These are phyloP conservation scores for Catharus bicknelli DNA, from an alignment of 2,113 vertebrate species.

Conservation along the genomic window DNA sequence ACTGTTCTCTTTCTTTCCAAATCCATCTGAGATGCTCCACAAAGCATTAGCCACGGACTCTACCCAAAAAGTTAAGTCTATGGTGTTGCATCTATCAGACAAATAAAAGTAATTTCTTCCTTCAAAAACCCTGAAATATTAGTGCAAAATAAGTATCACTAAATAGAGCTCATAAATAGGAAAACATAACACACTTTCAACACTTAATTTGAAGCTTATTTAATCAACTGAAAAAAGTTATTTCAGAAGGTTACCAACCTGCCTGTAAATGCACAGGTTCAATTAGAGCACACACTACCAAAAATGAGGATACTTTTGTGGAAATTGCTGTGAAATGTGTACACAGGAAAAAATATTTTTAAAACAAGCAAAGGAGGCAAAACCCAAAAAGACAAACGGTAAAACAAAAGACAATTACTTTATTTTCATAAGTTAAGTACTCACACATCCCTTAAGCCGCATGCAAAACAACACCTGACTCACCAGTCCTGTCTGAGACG, in stretches of 20 bases:
- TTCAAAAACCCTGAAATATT: background rate
- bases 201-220: accelerated
- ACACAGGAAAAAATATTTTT: accelerated
- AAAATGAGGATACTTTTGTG: accelerated
- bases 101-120: background rate
- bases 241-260: accelerated
- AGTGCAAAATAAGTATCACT: accelerated
- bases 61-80: background rate
- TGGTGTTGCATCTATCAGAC: accelerated
- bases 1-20: background rate
- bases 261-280: background rate
- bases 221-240: accelerated
- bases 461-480: background rate
- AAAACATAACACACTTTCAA: background rate
- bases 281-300: accelerated
- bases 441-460: accelerated
- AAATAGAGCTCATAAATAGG: background rate
- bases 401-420: background rate
- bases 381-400: too few relatives aligned
- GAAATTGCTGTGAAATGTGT: accelerated
- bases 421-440: background rate
- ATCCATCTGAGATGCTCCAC: background rate
- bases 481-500: slow-evolving; percentile 55
- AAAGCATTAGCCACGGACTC: background rate
- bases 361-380: accelerated